A percentile compares a stretch with the other conserved stretches of the same genome.
Evolutionary conservation across 1,140 invertebrate genomes (phyloP).

Genomic region (Apis dorsata): DNA sequence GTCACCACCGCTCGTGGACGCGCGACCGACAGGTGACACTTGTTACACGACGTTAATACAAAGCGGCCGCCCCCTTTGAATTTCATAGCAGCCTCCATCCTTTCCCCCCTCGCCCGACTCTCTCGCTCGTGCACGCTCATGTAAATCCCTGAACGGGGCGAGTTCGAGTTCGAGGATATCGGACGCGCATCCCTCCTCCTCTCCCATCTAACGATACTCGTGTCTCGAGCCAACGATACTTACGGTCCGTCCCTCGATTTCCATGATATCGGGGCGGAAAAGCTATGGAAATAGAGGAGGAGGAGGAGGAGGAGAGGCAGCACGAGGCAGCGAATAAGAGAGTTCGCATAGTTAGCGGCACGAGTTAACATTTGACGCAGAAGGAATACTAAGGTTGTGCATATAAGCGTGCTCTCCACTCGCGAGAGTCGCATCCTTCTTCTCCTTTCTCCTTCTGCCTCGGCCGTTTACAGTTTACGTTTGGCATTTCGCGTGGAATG

Average conservation of each 20-base stretch:
- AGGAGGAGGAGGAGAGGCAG: background rate
- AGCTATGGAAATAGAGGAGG: slow-evolving; percentile 14
- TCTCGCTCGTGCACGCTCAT: background rate
- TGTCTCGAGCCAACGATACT: slow-evolving; percentile 43
- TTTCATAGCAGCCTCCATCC: slow-evolving; percentile 27
- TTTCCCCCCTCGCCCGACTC: background rate
- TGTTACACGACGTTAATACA: slow-evolving; percentile 48
- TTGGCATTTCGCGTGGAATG: slow-evolving; percentile 52
- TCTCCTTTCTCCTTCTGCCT: slow-evolving; percentile 15
- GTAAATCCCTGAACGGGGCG: slow-evolving; percentile 25
- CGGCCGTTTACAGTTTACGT: background rate
- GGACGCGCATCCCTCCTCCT: too few relatives aligned
- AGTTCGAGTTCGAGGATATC: background rate
- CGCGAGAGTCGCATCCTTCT: background rate
- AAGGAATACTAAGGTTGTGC: slow-evolving; percentile 68
- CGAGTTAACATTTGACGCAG: slow-evolving; percentile 70
- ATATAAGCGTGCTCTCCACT: slow-evolving; percentile 44
- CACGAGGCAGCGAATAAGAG: slow-evolving; percentile 38
- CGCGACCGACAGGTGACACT: slow-evolving; percentile 28
- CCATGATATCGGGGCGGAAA: slow-evolving; percentile 66
- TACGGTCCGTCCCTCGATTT: slow-evolving; percentile 50
- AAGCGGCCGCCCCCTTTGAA: slow-evolving; percentile 35
- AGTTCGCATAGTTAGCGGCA: slow-evolving; percentile 61
- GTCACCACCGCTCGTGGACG: slow-evolving; percentile 3
- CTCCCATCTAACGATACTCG: slow-evolving; percentile 51